Evolutionary conservation across 1,140 invertebrate species (phyloP).

Genomic region (Pemphigus obesinymphae): DNA sequence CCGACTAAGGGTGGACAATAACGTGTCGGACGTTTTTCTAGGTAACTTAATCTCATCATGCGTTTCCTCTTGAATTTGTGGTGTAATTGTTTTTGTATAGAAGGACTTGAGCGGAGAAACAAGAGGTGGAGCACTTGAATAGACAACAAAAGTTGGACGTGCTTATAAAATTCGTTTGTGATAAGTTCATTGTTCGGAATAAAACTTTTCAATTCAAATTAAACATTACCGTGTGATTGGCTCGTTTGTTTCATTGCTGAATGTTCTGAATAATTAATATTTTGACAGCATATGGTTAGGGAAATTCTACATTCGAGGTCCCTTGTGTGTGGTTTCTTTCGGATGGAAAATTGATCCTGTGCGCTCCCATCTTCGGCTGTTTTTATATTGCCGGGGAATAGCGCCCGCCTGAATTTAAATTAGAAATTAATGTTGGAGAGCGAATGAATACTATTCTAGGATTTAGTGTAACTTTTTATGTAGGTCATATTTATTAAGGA

Average conservation of each 20-base stretch:
- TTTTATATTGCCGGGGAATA: conserved; percentile 15
- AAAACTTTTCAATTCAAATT: conserved; percentile 37
- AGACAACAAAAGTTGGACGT: background rate
- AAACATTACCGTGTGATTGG: conserved; percentile 17
- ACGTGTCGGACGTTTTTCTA: conserved; percentile 24
- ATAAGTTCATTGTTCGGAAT: background rate
- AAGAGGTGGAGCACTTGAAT: background rate
- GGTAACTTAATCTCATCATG: conserved; percentile 23
- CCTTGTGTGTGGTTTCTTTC: conserved; percentile 33
- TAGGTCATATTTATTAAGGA: conserved; percentile 37
- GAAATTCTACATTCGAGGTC: background rate
- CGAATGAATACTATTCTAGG: conserved; percentile 20
- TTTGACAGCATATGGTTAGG: background rate
- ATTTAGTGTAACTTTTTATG: conserved; percentile 11
- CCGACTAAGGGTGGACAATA: conserved; percentile 20
- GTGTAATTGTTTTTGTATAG: conserved; percentile 35
- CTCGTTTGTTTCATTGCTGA: conserved; percentile 33
- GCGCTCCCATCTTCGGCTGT: conserved; percentile 20
- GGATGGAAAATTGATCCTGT: conserved; percentile 23
- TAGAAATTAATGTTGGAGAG: conserved; percentile 39
- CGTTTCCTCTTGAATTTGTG: background rate
- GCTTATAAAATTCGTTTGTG: background rate
- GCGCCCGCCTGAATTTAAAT: conserved; percentile 25
- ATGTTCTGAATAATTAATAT: conserved; percentile 35
- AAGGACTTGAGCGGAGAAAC: background rate